Conservation (phyloP, 2,888 invertebrate species). For the Temnothorax ravouxi region DNA sequence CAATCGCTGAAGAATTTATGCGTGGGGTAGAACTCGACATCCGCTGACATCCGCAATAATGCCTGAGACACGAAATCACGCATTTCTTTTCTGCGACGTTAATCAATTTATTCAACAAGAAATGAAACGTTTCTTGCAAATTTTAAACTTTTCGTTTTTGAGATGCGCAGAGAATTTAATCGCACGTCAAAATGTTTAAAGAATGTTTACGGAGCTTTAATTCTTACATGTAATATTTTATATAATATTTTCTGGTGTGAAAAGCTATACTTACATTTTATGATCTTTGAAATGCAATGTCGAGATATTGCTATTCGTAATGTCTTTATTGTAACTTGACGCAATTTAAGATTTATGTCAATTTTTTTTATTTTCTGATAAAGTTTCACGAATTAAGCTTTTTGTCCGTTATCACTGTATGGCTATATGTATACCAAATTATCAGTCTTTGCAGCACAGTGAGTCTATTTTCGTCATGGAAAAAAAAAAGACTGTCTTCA, state of each 20-base stretch:
- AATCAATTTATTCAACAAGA: background rate
- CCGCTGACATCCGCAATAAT: background rate
- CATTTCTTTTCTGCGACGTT: background rate
- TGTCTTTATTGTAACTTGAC: background rate
- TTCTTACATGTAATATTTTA: background rate
- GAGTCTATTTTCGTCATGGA: constrained; percentile 1
- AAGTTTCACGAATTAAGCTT: background rate
- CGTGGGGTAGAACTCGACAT: constrained; percentile 74
- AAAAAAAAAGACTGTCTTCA: background rate
- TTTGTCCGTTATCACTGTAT: background rate
- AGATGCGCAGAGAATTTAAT: too few species aligned
- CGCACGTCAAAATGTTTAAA: too few species aligned
- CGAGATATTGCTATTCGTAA: background rate
- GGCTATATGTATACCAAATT: background rate
- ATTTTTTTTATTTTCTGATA: constrained; percentile 7
- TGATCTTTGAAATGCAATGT: background rate
- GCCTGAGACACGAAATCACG: background rate
- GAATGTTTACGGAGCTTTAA: background rate
- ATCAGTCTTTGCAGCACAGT: background rate
- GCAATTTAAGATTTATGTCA: background rate
- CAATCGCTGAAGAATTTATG: constrained; percentile 66
- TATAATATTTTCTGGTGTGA: background rate
- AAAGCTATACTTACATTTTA: background rate
- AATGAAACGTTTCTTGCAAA: background rate
- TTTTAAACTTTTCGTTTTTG: background rate